Evolutionary conservation across 2,113 vertebrate genomes (phyloP), one percentile per base, ranked within the genome.

Genomic region (Aegotheles bennettii): DNA sequence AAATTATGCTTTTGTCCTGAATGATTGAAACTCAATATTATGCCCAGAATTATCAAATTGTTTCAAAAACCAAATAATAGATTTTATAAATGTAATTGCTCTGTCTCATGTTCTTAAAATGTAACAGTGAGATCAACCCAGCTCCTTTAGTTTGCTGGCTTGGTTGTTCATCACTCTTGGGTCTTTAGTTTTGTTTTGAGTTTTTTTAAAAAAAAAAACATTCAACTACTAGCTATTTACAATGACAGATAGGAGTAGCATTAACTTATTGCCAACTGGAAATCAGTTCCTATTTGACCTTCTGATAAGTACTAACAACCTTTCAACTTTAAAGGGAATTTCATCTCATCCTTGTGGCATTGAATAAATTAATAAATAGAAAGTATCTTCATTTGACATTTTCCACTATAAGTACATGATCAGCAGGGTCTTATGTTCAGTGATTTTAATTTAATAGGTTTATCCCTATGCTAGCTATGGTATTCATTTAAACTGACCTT

Each of bases 401-500:
- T 96, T 97, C 96, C 96, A 90, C 91, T 90, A 18, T 91, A 87
- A 89, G 80, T 74, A 90, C 61, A 69, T 91, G 93, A 97, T 96
- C 80, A 95, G 95, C 95, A 95, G 86, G 96, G 90, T 97, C 95
- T 95, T 97, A 87, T 3, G 2, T 92, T 93, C 73, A 50, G 54
- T 89, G 84, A 93, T 94, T 97, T 97, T 96, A 97, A 97, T 97
- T 96, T 97, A 97, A 97, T 94, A 95, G 91, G 69, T 79, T 96
- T 96, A 84, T 78, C 90, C 90, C 93, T 21, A 19, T 95, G 91
- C 93, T 93, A 79, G 89, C 68, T 78, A 88, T 64, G 53, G 59
- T 96, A 95, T 91, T 97, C 95, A 97, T 97, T 98, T 97, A 96
- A 97, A 97, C 90, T 96, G 96, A 95, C 97, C 96, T 97, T 96